Conservation (phyloP, 2,888 invertebrate species). For the Thecophora atra region DNA sequence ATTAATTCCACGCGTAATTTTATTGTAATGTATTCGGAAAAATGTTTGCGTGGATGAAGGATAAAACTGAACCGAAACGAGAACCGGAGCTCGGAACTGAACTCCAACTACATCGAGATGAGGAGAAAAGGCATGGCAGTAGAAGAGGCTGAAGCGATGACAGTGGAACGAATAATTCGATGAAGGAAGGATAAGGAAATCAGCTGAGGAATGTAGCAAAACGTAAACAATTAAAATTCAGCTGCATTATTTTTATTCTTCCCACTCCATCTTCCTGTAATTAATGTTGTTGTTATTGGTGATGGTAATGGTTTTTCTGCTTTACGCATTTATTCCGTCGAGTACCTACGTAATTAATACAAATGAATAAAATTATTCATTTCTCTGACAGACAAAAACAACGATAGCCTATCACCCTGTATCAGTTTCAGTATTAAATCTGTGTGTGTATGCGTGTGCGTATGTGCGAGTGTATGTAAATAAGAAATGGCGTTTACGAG, state of each 20-base stretch:
- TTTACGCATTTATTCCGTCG: background rate
- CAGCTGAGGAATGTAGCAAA: background rate
- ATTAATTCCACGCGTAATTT: constrained; percentile 31
- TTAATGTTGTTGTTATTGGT: constrained; percentile 2
- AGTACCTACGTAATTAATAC: constrained; percentile 24
- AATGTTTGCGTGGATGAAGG: constrained; percentile 1
- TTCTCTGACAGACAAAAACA: constrained; percentile 2
- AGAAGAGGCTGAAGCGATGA: too few species aligned
- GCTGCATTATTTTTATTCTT: background rate
- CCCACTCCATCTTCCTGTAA: background rate
- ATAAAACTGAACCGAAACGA: background rate
- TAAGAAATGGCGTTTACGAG: background rate
- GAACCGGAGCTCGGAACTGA: too few species aligned
- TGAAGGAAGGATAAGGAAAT: background rate
- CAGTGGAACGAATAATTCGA: too few species aligned
- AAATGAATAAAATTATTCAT: constrained; percentile 33
- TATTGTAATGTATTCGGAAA: constrained; percentile 25
- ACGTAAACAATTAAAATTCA: background rate
- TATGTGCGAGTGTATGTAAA: background rate
- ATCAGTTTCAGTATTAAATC: background rate
- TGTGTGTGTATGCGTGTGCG: background rate
- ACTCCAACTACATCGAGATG: too few species aligned
- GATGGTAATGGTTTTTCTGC: background rate
- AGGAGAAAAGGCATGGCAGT: too few species aligned
- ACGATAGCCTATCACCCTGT: background rate